These are phyloP conservation scores for Ptychadena robeensis DNA, from an alignment of 2,797 vertebrate genomes.

Conservation along the genomic window DNA sequence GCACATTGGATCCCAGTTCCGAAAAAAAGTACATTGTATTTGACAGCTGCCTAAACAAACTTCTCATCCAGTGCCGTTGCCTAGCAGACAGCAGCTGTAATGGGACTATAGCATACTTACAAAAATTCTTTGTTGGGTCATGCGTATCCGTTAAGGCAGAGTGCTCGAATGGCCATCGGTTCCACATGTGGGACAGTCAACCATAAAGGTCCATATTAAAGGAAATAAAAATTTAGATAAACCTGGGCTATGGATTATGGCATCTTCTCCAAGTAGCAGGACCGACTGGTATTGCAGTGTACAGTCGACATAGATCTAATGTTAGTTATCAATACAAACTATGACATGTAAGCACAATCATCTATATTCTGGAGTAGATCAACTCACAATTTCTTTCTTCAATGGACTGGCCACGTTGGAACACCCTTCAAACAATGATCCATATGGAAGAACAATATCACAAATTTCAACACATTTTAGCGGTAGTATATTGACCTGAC, in stretches of 20 bases:
- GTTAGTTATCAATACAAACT: neutral
- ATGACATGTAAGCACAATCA: too few relatives aligned
- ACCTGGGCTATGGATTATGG: too few relatives aligned
- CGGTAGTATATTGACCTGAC: too few relatives aligned
- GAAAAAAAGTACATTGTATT: constrained; percentile 12
- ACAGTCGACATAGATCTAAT: neutral
- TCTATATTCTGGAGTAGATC: too few relatives aligned
- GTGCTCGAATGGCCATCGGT: neutral
- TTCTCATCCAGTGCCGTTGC: neutral
- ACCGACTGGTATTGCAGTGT: neutral
- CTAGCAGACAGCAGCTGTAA: neutral
- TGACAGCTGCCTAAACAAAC: constrained; percentile 5
- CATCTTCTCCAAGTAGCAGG: too few relatives aligned
- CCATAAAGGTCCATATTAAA: neutral
- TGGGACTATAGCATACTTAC: neutral
- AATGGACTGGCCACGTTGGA: too few relatives aligned
- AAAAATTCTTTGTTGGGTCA: constrained; percentile 10
- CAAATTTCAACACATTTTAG: too few relatives aligned
- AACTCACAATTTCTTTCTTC: too few relatives aligned
- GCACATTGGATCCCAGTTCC: neutral
- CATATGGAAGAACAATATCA: too few relatives aligned
- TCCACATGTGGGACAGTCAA: constrained; percentile 16
- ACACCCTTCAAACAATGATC: too few relatives aligned
- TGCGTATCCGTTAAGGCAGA: neutral
- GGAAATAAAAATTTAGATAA: too few relatives aligned